Evolutionary conservation across 2,113 vertebrate genomes (phyloP).

Genomic region (Eptesicus fuscus): DNA sequence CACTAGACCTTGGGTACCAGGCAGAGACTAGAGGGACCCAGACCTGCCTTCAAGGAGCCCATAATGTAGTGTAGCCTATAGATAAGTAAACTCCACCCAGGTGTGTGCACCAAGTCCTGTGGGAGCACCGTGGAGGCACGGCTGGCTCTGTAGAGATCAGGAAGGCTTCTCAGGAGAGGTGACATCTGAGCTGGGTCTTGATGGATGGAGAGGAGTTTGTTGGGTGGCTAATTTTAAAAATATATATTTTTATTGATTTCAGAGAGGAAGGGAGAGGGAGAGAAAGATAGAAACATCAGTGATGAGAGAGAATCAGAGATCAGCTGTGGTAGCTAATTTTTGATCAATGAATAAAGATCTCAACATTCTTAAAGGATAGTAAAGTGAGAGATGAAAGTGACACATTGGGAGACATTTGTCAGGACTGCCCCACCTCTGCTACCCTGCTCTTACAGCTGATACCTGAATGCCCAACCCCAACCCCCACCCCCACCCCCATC

Average conservation of each 20-base stretch:
- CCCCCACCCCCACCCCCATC: background rate
- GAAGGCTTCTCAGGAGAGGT: background rate
- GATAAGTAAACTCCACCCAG: background rate
- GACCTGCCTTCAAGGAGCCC: background rate
- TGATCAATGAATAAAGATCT: background rate
- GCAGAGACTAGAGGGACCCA: background rate
- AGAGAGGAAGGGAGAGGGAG: too few relatives aligned
- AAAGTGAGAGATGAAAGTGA: background rate
- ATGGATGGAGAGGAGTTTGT: background rate
- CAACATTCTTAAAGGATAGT: background rate
- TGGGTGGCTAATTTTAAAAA: background rate
- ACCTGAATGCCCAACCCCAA: background rate
- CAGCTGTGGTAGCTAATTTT: background rate
- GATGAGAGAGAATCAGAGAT: too few relatives aligned
- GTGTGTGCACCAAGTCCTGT: background rate
- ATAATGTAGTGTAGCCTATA: background rate
- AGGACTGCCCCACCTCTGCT: background rate
- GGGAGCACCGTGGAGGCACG: fast-evolving
- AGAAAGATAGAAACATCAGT: too few relatives aligned
- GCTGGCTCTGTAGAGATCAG: background rate
- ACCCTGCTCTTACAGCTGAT: background rate
- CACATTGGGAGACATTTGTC: background rate
- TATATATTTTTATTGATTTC: too few relatives aligned
- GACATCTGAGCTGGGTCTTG: background rate
- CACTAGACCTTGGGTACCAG: background rate